A percentile compares a stretch with the other conserved stretches of the same genome.
These are phyloP conservation scores for Prenolepis imparis DNA, from an alignment of 2,888 invertebrate genomes.

Conservation along the genomic window DNA sequence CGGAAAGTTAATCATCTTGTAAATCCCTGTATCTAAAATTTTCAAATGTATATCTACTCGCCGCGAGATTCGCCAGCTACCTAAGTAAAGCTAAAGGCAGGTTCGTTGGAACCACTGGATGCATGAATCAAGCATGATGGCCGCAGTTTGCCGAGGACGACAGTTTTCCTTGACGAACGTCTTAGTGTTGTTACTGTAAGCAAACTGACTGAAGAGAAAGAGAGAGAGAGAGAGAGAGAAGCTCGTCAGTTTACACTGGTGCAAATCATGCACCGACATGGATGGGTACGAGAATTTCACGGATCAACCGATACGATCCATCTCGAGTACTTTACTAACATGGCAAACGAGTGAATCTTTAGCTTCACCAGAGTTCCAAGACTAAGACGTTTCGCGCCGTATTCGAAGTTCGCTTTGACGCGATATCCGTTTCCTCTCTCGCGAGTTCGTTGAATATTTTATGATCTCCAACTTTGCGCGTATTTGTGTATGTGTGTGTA, in stretches of 20 bases:
- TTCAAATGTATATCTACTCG: conserved; percentile 10
- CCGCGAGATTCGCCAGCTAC: neutral
- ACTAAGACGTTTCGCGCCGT: conserved; percentile 7
- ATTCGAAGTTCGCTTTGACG: conserved; percentile 33
- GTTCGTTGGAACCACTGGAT: conserved; percentile 8
- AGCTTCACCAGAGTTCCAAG: neutral
- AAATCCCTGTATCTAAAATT: conserved; percentile 18
- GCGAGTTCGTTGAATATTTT: conserved; percentile 44
- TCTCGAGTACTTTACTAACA: conserved; percentile 40
- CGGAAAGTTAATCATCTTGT: neutral
- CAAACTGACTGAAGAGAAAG: conserved; percentile 8
- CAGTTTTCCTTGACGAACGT: conserved; percentile 41
- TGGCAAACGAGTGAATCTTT: conserved; percentile 41
- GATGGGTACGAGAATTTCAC: conserved; percentile 58
- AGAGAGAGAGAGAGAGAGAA: neutral
- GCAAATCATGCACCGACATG: conserved; percentile 9
- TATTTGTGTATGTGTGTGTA: neutral
- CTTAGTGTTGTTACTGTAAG: conserved; percentile 60
- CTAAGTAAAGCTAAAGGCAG: conserved; percentile 26
- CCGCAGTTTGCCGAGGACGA: conserved; percentile 59
- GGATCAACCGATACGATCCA: conserved; percentile 50
- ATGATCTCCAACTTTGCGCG: conserved; percentile 22
- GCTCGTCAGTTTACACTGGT: conserved; percentile 53
- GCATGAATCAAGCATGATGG: conserved; percentile 59
- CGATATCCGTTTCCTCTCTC: conserved; percentile 21